Evolutionary conservation across 1,140 invertebrate species (phyloP).

Genomic region (Pseudomyrmex dendroicus): DNA sequence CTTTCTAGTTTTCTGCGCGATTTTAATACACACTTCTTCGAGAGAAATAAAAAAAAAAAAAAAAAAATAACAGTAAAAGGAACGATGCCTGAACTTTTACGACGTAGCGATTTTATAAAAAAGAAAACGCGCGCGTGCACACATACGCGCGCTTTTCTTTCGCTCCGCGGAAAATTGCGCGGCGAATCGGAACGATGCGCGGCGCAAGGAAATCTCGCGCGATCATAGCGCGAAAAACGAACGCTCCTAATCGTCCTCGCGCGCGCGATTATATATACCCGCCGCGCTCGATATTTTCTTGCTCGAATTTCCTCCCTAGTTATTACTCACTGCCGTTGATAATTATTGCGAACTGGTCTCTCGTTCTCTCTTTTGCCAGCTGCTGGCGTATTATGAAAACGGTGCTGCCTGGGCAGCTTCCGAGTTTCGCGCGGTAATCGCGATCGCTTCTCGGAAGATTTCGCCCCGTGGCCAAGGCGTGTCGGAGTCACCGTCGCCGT

Average conservation of each 20-base stretch:
- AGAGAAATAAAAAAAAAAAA: background rate
- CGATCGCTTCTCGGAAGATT: constrained; percentile 73
- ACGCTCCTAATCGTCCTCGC: constrained; percentile 18
- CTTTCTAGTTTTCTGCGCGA: background rate
- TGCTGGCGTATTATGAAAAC: constrained; percentile 62
- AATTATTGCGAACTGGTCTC: constrained; percentile 61
- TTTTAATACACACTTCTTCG: background rate
- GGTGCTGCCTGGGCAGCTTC: constrained; percentile 65
- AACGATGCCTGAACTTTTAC: too few relatives aligned
- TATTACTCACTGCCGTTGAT: constrained; percentile 67
- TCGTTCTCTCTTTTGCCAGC: constrained; percentile 14
- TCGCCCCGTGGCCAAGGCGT: constrained; percentile 69
- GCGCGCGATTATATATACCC: background rate
- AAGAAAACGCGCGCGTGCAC: too few relatives aligned
- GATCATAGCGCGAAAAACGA: constrained; percentile 28
- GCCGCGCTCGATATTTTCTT: constrained; percentile 54
- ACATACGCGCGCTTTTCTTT: background rate
- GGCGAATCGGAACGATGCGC: background rate
- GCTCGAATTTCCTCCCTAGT: constrained; percentile 42
- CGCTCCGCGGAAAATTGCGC: background rate
- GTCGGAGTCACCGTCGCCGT: constrained; percentile 28
- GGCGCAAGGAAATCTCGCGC: background rate
- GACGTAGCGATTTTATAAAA: constrained; percentile 9
- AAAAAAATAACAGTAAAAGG: too few relatives aligned
- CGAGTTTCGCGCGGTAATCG: constrained; percentile 71